These are phyloP conservation scores for Scytalopus superciliaris DNA, from an alignment of 2,113 vertebrate species.

Conservation along the genomic window DNA sequence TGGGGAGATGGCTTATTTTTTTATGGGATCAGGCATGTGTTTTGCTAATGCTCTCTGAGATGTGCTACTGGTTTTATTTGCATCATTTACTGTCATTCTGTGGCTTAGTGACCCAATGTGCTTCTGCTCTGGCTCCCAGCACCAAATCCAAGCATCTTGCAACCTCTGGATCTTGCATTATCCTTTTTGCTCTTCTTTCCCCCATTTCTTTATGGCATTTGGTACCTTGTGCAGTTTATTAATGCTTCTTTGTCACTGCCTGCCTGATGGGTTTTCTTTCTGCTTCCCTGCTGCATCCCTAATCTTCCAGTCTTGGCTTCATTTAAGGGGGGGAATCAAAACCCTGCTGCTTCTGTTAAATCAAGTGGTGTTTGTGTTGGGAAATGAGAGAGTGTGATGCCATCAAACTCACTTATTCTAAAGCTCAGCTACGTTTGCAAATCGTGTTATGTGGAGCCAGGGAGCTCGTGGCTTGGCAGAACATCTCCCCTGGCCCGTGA, in stretches of 20 bases:
- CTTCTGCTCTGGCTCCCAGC: not conserved
- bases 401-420: constrained; percentile 51
- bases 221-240: constrained; percentile 3
- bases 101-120: not conserved
- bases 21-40: constrained; percentile 21
- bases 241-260: not conserved
- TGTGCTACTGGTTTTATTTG: not conserved
- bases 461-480: not conserved
- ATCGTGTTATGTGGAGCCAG: not conserved
- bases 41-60: not conserved
- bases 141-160: not conserved
- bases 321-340: not conserved
- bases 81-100: not conserved
- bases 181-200: not conserved
- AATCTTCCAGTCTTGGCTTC: constrained; percentile 2
- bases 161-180: not conserved
- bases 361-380: constrained; percentile 61
- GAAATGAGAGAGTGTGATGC: constrained; percentile 48
- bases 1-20: constrained; percentile 14
- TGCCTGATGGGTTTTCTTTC: constrained; percentile 27
- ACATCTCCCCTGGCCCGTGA: not conserved
- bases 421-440: not conserved
- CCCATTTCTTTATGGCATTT: rapidly evolving
- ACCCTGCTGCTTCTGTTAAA: constrained; percentile 54
- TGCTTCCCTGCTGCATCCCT: constrained; percentile 35